Evolutionary conservation across 2,888 invertebrate species (phyloP), one percentile per base, ranked within the genome.

Genomic region (Lacanobia wlatinum): DNA sequence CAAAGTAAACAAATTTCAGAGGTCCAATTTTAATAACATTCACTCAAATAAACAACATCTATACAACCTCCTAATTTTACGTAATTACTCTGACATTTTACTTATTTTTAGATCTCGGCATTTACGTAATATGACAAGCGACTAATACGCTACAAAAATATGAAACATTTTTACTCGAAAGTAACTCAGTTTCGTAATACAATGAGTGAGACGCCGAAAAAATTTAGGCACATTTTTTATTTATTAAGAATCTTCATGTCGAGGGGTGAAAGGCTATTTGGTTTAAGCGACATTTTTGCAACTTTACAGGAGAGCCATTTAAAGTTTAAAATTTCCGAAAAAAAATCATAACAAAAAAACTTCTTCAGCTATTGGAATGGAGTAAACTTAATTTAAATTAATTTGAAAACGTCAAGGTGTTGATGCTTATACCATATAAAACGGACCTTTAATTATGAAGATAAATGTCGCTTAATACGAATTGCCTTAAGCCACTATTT

Each of bases 81-180:
- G 71, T 50, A 59, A 40, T 64, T 21, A 40, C 64, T 58, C 14
- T 56, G 76, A 52, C 28, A 71, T 71, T 78, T 71, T 38, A 56
- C 60, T 60, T 64, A 60, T 64, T 55, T 64, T 63, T 28, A 58
- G 23, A 63, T 53, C n/a, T 16, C 53, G 43, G 10, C 50, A 63
- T 66, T 73, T 59, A 78, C 79, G 53, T 34, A 66, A 66, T 28
- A 50, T 55, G 40, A 70, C 38, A 71, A 61, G 70, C 38, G 48
- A 21, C 55, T 69, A 69, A 61, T 69, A 59, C 18, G 58, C 55
- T 40, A 52, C 52, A 71, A 71, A 76, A 56, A 67, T 48, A 67
- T 52, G 52, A 56, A 80, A 69, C 28, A 66, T 70, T 80, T 62
- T 75, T 66, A 70, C 62, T 70, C 43, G 28, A n/a, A 79, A 79